Evolutionary conservation across 2,888 invertebrate species (phyloP).

Genomic region (Pteria penguin): DNA sequence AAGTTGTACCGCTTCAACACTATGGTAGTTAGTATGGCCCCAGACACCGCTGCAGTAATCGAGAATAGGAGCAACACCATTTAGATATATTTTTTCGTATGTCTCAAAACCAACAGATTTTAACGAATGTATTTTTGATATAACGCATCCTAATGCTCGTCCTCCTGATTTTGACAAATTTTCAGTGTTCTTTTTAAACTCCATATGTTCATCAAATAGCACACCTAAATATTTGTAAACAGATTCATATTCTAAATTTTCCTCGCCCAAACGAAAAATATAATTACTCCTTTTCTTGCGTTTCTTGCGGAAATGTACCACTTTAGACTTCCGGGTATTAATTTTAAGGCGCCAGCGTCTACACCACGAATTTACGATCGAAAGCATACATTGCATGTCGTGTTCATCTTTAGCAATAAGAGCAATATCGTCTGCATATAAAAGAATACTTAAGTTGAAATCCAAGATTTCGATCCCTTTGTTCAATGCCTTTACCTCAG

Average conservation of each 20-base stretch:
- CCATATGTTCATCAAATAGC: neutral
- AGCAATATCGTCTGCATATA: too few species aligned
- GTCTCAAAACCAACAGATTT: slow-evolving; percentile 13
- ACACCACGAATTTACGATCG: slow-evolving; percentile 20
- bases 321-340: slow-evolving; percentile 10
- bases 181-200: slow-evolving; percentile 3
- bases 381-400: slow-evolving; percentile 2
- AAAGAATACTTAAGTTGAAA: too few species aligned
- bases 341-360: slow-evolving; percentile 4
- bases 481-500: too few species aligned
- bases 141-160: slow-evolving; percentile 8
- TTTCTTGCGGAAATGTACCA: slow-evolving; percentile 15
- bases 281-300: neutral
- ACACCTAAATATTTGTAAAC: slow-evolving; percentile 24
- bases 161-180: neutral
- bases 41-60: slow-evolving; percentile 26
- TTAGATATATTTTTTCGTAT: neutral
- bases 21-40: slow-evolving; percentile 18
- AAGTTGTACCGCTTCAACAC: slow-evolving; percentile 26
- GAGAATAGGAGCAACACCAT: slow-evolving; percentile 19
- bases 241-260: neutral
- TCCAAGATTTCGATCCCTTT: too few species aligned
- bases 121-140: slow-evolving; percentile 15
- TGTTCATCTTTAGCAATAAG: neutral
- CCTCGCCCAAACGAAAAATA: neutral